Conservation (phyloP, 1,140 invertebrate species). For the Drosophila mojavensis region DNA sequence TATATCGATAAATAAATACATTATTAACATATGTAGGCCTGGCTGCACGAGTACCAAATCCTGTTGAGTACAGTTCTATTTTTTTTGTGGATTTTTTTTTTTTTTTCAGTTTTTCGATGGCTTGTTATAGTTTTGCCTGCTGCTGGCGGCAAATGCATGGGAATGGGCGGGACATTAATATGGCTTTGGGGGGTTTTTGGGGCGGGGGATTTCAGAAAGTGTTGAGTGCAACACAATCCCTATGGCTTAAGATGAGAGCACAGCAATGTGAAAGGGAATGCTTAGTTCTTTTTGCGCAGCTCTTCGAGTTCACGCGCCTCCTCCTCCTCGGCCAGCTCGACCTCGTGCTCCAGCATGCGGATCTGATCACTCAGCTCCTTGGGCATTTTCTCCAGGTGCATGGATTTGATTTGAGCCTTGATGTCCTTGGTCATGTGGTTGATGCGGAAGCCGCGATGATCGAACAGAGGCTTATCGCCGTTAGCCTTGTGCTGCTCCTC, state of each 20-base stretch:
- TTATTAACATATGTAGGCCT: constrained; percentile 61
- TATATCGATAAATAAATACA: constrained; percentile 72
- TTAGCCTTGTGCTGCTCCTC: constrained; percentile 80
- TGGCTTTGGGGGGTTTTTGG: constrained; percentile 16
- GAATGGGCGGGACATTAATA: constrained; percentile 43
- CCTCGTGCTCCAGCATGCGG: constrained; percentile 65
- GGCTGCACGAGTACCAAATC: constrained; percentile 47
- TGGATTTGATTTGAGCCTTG: constrained; percentile 68
- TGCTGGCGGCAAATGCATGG: constrained; percentile 57
- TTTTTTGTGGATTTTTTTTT: constrained; percentile 45
- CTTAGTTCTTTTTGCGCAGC: constrained; percentile 16
- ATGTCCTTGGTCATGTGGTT: constrained; percentile 79
- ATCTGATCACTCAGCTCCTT: constrained; percentile 67
- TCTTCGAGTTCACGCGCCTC: constrained; percentile 47
- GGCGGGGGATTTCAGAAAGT: constrained; percentile 28
- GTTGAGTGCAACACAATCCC: constrained; percentile 32
- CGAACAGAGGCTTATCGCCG: constrained; percentile 66
- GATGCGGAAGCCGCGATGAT: constrained; percentile 81
- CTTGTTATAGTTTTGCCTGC: constrained; percentile 71
- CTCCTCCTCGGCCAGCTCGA: constrained; percentile 72
- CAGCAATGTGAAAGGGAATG: constrained; percentile 12
- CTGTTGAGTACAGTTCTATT: constrained; percentile 33
- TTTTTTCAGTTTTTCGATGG: constrained; percentile 50
- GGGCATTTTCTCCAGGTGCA: constrained; percentile 63
- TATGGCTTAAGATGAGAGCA: constrained; percentile 63